Evolutionary conservation across 2,113 vertebrate genomes (phyloP), one percentile per base, ranked within the genome.

Genomic region (Strigops habroptila): DNA sequence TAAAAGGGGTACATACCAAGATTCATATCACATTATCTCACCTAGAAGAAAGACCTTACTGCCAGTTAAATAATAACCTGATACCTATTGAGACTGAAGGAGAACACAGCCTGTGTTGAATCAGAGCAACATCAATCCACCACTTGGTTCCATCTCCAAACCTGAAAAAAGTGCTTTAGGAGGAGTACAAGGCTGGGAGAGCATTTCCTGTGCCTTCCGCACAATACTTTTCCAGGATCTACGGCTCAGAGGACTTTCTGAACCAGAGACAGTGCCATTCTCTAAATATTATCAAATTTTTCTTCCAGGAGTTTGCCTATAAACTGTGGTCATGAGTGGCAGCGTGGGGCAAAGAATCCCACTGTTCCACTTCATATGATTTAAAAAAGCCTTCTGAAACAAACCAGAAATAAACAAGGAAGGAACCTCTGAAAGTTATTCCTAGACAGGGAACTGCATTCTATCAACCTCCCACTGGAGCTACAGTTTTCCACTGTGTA

Each of bases 141-240:
- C 23, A 43, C 8, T 65, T 37, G 28, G 8, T 57, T 65, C 28
- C 39, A 15, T 16, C 35, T 67, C 74, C 46, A 35, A 81, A 6
- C 14, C 22, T 3, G 0, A 63, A 60, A 49, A 6, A 81, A 77
- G 62, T 6, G 28, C 37, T 48, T 93, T 14, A 43, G 35, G 22
- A 25, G 51, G 15, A 35, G 6, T 30, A 4, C 14, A 39, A 77
- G 30, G 48, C 6, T 31, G 3, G 25, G 25, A 89, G 84, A 75
- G 74, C 6, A 52, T 30, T 44, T 7, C 10, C 33, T 35, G 4
- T 43, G 74, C n/a, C 10, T 64, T 85, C 33, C 8, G 25, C 13
- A 51, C 0, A 0, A 53, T 25, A 18, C 9, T 57, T 6, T 33
- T 63, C 8, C 18, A 25, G 18, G 23, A 39, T 75, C 22, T 46